These are phyloP conservation scores for Phoebastria nigripes DNA, from an alignment of 2,797 vertebrate genomes.

Conservation along the genomic window DNA sequence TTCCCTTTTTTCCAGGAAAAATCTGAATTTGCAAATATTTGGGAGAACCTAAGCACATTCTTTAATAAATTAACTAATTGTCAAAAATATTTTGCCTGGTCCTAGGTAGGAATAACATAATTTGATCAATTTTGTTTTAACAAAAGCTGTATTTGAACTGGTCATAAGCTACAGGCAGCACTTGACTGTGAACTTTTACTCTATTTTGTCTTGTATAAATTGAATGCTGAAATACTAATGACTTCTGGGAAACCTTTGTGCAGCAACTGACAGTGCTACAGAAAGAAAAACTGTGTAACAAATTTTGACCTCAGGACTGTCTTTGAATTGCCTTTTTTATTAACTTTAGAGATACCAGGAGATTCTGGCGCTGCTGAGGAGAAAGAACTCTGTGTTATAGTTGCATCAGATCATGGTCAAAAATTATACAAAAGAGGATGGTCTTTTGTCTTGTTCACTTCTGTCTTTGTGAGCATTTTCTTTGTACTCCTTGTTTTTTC, in stretches of 20 bases:
- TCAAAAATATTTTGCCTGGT: neutral
- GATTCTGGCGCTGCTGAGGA: neutral
- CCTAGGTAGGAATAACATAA: neutral
- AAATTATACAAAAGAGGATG: neutral
- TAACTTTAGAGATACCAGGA: neutral
- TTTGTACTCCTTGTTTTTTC: neutral
- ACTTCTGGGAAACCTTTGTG: constrained; percentile 33
- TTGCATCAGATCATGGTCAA: neutral
- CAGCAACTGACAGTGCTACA: neutral
- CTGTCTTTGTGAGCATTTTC: neutral
- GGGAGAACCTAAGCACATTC: neutral
- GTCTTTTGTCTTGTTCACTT: neutral
- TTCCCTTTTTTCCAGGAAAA: neutral
- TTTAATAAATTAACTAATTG: neutral
- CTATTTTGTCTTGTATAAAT: neutral
- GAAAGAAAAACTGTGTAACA: neutral
- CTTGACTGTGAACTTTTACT: neutral
- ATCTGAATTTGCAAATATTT: neutral
- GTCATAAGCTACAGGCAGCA: neutral
- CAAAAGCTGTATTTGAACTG: neutral
- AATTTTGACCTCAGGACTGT: constrained; percentile 11
- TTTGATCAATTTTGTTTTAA: neutral
- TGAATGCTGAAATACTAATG: constrained; percentile 16
- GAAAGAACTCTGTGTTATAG: neutral
- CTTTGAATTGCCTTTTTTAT: constrained; percentile 45